Percentiles rank a stretch among this genome's conserved stretches.
Evolutionary conservation across 2,797 vertebrate species (phyloP).

Genomic region (Platalea minor): DNA sequence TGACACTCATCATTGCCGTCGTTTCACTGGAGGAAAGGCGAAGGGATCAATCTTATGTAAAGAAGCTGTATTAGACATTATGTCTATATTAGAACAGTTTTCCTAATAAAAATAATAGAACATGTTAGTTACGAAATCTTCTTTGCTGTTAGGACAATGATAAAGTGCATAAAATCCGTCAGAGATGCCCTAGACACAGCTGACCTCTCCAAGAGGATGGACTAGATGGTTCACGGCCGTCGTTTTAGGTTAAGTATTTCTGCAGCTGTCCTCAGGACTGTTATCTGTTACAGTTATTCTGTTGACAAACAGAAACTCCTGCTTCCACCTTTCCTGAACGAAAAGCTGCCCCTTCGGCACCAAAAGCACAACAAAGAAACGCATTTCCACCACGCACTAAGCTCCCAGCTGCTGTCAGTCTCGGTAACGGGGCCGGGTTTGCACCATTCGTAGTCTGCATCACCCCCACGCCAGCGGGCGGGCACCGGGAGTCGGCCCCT

Average conservation of each 20-base stretch:
- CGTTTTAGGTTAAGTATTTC: background rate
- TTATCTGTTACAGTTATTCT: fast-evolving
- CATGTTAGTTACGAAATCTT: background rate
- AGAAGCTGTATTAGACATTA: background rate
- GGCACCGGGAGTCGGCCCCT: no score
- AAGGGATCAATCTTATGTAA: background rate
- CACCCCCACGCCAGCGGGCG: background rate
- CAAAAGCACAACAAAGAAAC: no score
- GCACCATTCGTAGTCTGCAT: fast-evolving
- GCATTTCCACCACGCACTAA: background rate
- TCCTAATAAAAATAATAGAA: background rate
- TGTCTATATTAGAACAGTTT: background rate
- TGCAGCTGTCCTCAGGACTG: no score
- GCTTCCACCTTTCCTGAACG: background rate
- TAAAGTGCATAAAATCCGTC: no score
- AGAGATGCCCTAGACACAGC: background rate
- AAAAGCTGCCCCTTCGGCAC: background rate
- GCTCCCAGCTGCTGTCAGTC: fast-evolving
- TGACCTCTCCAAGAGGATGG: fast-evolving
- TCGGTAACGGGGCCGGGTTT: fast-evolving
- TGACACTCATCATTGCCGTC: fast-evolving
- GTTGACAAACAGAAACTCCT: background rate
- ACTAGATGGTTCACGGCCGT: fast-evolving
- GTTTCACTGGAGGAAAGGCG: background rate
- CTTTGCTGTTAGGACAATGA: background rate